A percentile compares a stretch with the other conserved stretches of the same genome.
Evolutionary conservation across 2,113 vertebrate genomes (phyloP).

Genomic region (Vombatus ursinus): DNA sequence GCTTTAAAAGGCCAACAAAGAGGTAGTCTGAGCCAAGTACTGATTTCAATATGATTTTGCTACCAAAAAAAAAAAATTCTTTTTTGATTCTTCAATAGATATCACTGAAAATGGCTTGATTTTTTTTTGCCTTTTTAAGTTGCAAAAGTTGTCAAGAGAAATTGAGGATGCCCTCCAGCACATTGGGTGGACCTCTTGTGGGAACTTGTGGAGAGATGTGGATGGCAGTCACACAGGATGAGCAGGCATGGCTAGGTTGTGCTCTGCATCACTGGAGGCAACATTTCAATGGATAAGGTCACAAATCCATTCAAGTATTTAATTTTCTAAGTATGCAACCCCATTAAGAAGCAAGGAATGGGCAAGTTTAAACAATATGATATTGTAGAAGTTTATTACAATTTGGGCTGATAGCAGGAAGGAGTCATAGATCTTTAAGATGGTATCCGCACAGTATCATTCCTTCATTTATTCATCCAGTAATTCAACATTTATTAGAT

Average conservation of each 20-base stretch:
- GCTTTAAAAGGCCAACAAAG: slow-evolving; percentile 18
- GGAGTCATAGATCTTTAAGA: neutral
- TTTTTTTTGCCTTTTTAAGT: slow-evolving; percentile 10
- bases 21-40: slow-evolving; percentile 23
- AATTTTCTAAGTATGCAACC: neutral
- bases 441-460: neutral
- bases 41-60: slow-evolving; percentile 23
- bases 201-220: neutral
- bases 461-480: neutral
- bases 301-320: neutral
- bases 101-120: neutral
- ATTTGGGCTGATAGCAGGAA: neutral
- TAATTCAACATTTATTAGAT: neutral
- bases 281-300: neutral
- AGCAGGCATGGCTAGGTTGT: neutral
- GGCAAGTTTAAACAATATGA: slow-evolving; percentile 11
- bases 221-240: neutral
- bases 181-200: neutral
- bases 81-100: neutral
- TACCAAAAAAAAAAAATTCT: neutral
- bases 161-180: neutral
- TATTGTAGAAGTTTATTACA: neutral
- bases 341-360: slow-evolving; percentile 23
- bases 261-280: neutral
- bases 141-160: neutral